A percentile compares a stretch with the other conserved stretches of the same genome.
These are phyloP conservation scores for Trachythela sp. DNA, from an alignment of 64 coral and sea anemone species.

Conservation along the genomic window DNA sequence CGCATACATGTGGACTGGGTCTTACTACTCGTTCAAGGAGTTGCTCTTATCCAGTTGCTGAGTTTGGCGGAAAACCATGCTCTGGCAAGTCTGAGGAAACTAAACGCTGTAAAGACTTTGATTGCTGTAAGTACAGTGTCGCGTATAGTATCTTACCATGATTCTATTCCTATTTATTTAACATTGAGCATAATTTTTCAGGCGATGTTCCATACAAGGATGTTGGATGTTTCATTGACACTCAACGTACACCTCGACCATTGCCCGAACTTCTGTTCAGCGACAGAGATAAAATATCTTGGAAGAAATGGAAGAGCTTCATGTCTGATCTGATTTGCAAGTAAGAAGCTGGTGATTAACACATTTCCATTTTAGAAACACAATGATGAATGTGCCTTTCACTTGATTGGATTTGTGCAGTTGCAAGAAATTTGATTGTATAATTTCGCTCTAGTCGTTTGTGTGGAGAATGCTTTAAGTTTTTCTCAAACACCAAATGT, in stretches of 20 bases:
- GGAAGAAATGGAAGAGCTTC: conserved; percentile 74
- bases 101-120: conserved; percentile 85
- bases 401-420: too few relatives aligned
- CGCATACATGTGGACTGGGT: conserved; percentile 79
- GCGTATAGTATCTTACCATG: neutral
- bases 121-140: conserved; percentile 80
- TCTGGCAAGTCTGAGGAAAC: conserved; percentile 63
- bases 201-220: conserved; percentile 84
- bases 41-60: conserved; percentile 69
- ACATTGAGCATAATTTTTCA: neutral
- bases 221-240: conserved; percentile 80
- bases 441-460: too few relatives aligned
- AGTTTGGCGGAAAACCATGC: conserved; percentile 72
- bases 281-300: conserved; percentile 61
- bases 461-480: too few relatives aligned
- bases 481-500: too few relatives aligned
- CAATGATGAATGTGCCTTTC: too few relatives aligned
- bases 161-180: neutral
- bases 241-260: conserved; percentile 73
- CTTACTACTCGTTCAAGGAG: conserved; percentile 61
- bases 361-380: neutral
- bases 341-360: conserved; percentile 1
- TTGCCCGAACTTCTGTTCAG: conserved; percentile 76
- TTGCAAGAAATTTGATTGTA: too few relatives aligned
- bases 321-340: conserved; percentile 92